Base-by-base conservation (phyloP, 64 coral and sea anemone genomes). In the Stichodactyla helianthus region DNA sequence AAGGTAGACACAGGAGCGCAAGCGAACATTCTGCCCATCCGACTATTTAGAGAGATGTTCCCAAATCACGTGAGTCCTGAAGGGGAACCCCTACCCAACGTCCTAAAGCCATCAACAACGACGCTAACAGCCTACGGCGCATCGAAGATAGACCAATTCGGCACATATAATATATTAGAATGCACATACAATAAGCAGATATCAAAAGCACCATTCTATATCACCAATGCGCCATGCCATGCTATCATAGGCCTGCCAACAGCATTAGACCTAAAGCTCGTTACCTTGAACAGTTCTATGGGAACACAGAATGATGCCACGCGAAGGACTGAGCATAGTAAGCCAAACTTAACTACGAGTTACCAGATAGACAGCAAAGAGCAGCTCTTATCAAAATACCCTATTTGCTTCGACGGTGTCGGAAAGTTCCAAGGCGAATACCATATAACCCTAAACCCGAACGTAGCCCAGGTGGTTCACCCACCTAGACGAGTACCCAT, bases 221-320 rank as follows among this genome's bases (percentile, higher is more conserved):
- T 93, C 77, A 89, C 87, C 10, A 79, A 93, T 50, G 35, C 86
- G 9, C 83, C 90, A 5, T 77, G 93, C 13, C 64, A 17, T 58
- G 85, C 84, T 62, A 90, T 94, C 7, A 88, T 88, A 53, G 92
- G 85, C 17, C 70, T 91, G 18, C 85, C 93, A 50, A 94, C 93
- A 84, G 63, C 55, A 10, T 62, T 82, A 8, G 80, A 91, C 56
- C 35, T 93, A 58, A 79, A 90, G 23, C 79, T 90, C 18, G 59
- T 91, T 26, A 88, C 86, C 13, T 55, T 94, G 58, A 87, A 90
- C 50, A 90, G 88, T 50, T 84, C 88, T 77, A 63, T 93, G 16
- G 70, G 91, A 26, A 71, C 65, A 71, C 65, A 71, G 65, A 71
- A 71, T 71, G 65, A 71, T 20, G 65, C 6, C 23, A 71, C 6